Evolutionary conservation across 2,888 invertebrate species (phyloP).

Genomic region (Ectemnius cavifrons): DNA sequence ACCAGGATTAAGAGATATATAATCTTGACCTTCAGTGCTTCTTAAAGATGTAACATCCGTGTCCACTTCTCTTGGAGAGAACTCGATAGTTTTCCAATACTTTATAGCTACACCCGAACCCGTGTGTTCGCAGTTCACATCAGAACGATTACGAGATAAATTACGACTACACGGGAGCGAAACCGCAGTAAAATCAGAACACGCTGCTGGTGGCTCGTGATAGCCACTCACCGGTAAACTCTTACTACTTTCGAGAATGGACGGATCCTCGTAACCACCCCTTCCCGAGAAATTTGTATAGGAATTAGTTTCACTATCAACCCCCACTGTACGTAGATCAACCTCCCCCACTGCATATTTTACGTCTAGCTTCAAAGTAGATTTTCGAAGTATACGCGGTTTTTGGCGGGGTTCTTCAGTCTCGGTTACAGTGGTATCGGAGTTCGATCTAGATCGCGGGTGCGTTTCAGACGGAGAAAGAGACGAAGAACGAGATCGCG

Average conservation of each 20-base stretch:
- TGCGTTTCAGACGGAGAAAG: background rate
- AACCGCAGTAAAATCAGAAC: slow-evolving; percentile 39
- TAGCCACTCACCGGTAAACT: slow-evolving; percentile 59
- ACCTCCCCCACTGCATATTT: slow-evolving; percentile 66
- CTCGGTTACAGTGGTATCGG: slow-evolving; percentile 24
- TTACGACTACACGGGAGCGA: slow-evolving; percentile 13
- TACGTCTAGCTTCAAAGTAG: slow-evolving; percentile 73
- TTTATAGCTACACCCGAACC: slow-evolving; percentile 40
- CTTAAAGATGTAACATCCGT: background rate
- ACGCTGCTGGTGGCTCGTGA: background rate
- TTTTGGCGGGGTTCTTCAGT: slow-evolving; percentile 11
- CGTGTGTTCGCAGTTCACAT: slow-evolving; percentile 34
- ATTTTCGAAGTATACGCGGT: slow-evolving; percentile 65
- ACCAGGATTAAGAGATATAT: background rate
- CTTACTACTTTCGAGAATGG: slow-evolving; percentile 57
- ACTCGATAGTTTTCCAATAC: slow-evolving; percentile 54
- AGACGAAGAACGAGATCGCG: slow-evolving; percentile 32
- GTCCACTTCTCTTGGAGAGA: slow-evolving; percentile 29
- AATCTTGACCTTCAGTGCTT: background rate
- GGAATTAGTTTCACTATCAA: slow-evolving; percentile 46
- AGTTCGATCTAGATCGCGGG: slow-evolving; percentile 22
- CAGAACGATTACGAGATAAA: background rate
- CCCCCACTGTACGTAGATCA: slow-evolving; percentile 54
- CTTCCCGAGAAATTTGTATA: slow-evolving; percentile 45
- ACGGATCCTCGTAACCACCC: slow-evolving; percentile 31